A percentile compares a stretch with the other conserved stretches of the same genome.
Conservation (phyloP, 1,140 invertebrate genomes). For the Antheraea pernyi region DNA sequence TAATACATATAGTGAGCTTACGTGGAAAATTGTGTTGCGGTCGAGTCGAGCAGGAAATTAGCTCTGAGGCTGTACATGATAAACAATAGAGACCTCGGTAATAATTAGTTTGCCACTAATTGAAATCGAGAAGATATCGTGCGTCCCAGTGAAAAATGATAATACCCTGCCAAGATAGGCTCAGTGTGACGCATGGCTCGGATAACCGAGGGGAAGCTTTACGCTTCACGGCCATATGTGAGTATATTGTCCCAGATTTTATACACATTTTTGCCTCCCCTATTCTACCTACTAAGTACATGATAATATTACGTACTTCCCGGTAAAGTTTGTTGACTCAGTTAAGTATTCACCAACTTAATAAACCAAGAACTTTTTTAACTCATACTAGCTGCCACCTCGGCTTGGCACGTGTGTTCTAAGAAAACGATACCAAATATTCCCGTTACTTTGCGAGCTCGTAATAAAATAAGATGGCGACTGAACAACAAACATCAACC, state of each 20-base stretch:
- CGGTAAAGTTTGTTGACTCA: too few relatives aligned
- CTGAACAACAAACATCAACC: too few relatives aligned
- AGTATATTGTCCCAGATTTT: slow-evolving; percentile 8
- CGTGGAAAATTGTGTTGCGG: not conserved
- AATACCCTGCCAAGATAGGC: slow-evolving; percentile 5
- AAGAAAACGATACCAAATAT: too few relatives aligned
- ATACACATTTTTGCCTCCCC: not conserved
- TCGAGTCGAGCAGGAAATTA: not conserved
- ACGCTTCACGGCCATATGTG: slow-evolving; percentile 2
- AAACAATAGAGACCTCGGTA: not conserved
- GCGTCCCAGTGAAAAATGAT: slow-evolving; percentile 9
- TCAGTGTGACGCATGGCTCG: slow-evolving; percentile 4
- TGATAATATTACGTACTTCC: not conserved
- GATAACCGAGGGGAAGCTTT: slow-evolving; percentile 4
- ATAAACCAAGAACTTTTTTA: too few relatives aligned
- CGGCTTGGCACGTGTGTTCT: too few relatives aligned
- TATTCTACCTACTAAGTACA: not conserved
- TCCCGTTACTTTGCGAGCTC: too few relatives aligned
- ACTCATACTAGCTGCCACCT: too few relatives aligned
- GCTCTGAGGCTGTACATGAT: not conserved
- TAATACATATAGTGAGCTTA: not conserved
- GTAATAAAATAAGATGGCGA: too few relatives aligned
- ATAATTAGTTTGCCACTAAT: not conserved
- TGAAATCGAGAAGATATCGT: slow-evolving; percentile 8
- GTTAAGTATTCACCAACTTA: too few relatives aligned